Evolutionary conservation across 1,140 invertebrate species (phyloP), one percentile per base, ranked within the genome.

Genomic region (Papilio polyxenes): DNA sequence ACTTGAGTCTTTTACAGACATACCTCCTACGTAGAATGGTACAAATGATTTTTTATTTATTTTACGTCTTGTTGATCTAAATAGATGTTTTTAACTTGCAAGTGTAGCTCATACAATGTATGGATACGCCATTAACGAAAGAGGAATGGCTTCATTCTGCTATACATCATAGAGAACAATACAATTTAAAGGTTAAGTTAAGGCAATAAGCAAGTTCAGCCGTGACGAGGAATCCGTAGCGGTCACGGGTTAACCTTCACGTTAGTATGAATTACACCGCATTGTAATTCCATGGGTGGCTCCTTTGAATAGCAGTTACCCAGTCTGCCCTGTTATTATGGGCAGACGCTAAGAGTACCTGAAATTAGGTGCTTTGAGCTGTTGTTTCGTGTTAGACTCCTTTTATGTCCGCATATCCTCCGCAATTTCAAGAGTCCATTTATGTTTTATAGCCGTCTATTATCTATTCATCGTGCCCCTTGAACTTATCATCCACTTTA

Each of bases 301-400:
- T 87, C 82, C 85, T 89, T 86, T 89, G 86, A 90, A 89, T 88
- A 87, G 88, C 87, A 89, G 90, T 91, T 90, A 89, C 83, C 89
- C 86, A 78, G 81, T 84, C 82, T 86, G 82, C 88, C 86, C 85
- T 89, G 82, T 89, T 88, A 92, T 92, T 92, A 90, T 75, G 89
- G 89, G 89, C 82, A 87, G 83, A 87, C 85, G 84, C 81, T 84
- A 75, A 84, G 83, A 83, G 81, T 81, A 80, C 81, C 82, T 83
- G 80, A 85, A 86, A 88, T 87, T 86, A 85, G 82, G 81, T 72
- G 82, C 80, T 86, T 84, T 84, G 82, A 85, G 82, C 80, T 83
- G 82, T 85, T 81, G 75, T 83, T 84, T 80, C 51, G 78, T 53
- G 77, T 82, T 77, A 78, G 69, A 81, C 75, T 83, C 51, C 69